Base-by-base conservation (phyloP, 1,140 invertebrate species). In the Lucilia cuprina region DNA sequence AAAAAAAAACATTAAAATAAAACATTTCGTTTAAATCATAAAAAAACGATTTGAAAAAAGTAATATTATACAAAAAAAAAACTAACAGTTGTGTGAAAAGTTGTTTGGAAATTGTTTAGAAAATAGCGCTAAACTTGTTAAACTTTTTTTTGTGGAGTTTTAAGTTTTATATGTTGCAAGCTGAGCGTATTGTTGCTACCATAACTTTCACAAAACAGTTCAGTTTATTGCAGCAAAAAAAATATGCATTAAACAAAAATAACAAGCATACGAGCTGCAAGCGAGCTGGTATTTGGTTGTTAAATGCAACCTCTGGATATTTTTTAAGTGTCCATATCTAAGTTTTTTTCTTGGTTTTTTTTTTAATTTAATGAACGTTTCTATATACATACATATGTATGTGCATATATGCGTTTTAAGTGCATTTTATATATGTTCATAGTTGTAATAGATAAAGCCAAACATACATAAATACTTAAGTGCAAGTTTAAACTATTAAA, bases 201-300 rank as follows among this genome's bases (percentile, higher is more conserved):
- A 70, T 70, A 70, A 70, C 65, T 70, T 70, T 70, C 65, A 70
- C 65, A 70, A 70, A 21, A 70, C 65, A 70, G 65, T 70, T 70
- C 65, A 70, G 65, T 70, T 70, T 70, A 12, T 70, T 70, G 65
- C 19, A 70, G 0, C 21, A 21, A 21, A 70, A 21, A 70, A 21
- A 70, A 17, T 65, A 49, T n/a, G 17, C 50, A 55, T 55, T 41
- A 41, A 41, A 41, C 10, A 41, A 41, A 41, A 60, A 60, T 60
- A 60, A 60, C 14, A 41, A 41, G 55, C 55, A 17, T 60, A n/a
- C 55, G 55, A 60, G 7, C n/a, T 60, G n/a, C 14, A 7, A 60
- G 55, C 14, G 55, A 21, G n/a, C 21, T 70, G 19, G 17, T 70
- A 70, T 19, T 21, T 65, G 5, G 65, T 70, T 19, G 14, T 65